A percentile compares a stretch with the other conserved stretches of the same genome.
phyloP scores from a whole-genome alignment of 2,888 invertebrate species.

The Xestobium rufovillosum region DNA sequence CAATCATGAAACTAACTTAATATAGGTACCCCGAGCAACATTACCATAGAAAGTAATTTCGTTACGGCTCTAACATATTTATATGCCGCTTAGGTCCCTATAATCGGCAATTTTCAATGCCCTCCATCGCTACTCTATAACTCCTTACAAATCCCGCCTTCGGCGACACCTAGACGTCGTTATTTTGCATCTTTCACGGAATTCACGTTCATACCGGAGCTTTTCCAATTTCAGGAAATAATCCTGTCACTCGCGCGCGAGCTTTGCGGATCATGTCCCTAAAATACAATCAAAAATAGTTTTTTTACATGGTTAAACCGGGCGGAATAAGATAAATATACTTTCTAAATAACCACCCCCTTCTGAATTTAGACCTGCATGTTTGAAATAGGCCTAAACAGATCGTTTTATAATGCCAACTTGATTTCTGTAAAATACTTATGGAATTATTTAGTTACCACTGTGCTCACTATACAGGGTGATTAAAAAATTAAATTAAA shows the following conservation, averaged over 20 bases:
- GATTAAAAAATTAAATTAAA: too few relatives aligned
- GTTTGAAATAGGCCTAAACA: too few relatives aligned
- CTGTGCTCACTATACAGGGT: too few relatives aligned
- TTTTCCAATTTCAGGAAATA: conserved; percentile 33
- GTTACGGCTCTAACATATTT: conserved; percentile 33
- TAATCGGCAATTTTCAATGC: conserved; percentile 41
- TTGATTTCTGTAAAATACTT: too few relatives aligned
- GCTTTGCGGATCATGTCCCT: too few relatives aligned
- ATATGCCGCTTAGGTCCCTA: conserved; percentile 36
- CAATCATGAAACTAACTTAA: conserved; percentile 27
- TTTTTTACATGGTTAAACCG: too few relatives aligned
- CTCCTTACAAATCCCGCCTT: conserved; percentile 34
- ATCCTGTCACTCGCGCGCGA: conserved; percentile 21
- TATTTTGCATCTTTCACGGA: conserved; percentile 35
- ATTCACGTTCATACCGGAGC: conserved; percentile 26
- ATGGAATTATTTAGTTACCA: too few relatives aligned
- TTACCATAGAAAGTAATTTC: conserved; percentile 26
- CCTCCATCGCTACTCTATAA: conserved; percentile 35
- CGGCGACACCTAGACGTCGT: conserved; percentile 38
- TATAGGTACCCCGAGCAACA: conserved; percentile 15
- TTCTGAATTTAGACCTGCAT: too few relatives aligned
- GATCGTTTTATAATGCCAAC: too few relatives aligned
- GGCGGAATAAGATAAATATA: too few relatives aligned
- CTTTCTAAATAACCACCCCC: too few relatives aligned
- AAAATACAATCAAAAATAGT: too few relatives aligned